phyloP scores from a whole-genome alignment of 1,140 invertebrate species.

The Drepana arcuata region DNA sequence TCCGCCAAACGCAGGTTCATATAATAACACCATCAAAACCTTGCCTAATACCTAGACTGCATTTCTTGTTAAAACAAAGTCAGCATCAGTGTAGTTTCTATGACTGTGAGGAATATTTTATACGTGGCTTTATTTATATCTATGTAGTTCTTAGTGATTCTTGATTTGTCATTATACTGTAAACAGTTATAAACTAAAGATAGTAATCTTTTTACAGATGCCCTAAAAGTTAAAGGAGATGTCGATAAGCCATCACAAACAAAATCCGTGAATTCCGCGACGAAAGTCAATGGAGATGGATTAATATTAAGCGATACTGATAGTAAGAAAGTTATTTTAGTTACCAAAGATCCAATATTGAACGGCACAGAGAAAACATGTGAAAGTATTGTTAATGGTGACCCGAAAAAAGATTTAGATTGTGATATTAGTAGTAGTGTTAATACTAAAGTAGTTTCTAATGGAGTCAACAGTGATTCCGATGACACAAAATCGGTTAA shows the following conservation, averaged over 20 bases:
- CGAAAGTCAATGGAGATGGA: conserved; percentile 43
- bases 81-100: too few species aligned
- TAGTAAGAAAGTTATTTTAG: conserved; percentile 43
- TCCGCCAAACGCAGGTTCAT: conserved; percentile 40
- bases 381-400: conserved; percentile 50
- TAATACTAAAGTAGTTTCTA: conserved; percentile 62
- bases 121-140: too few species aligned
- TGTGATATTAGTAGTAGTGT: conserved; percentile 69
- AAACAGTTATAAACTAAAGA: conserved; percentile 1
- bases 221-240: conserved; percentile 38
- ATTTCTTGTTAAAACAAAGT: too few species aligned
- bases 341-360: conserved; percentile 60
- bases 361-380: conserved; percentile 45
- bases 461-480: conserved; percentile 59
- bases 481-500: conserved; percentile 52
- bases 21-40: too few species aligned
- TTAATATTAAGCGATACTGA: conserved; percentile 31
- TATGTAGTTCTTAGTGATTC: not conserved
- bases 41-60: too few species aligned
- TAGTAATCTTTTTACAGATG: conserved; percentile 47
- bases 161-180: conserved; percentile 1
- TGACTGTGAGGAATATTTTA: too few species aligned
- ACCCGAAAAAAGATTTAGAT: conserved; percentile 51
- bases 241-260: conserved; percentile 39
- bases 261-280: conserved; percentile 30